Base-by-base conservation (phyloP, 2,888 invertebrate genomes). In the Drosophila pegasa region DNA sequence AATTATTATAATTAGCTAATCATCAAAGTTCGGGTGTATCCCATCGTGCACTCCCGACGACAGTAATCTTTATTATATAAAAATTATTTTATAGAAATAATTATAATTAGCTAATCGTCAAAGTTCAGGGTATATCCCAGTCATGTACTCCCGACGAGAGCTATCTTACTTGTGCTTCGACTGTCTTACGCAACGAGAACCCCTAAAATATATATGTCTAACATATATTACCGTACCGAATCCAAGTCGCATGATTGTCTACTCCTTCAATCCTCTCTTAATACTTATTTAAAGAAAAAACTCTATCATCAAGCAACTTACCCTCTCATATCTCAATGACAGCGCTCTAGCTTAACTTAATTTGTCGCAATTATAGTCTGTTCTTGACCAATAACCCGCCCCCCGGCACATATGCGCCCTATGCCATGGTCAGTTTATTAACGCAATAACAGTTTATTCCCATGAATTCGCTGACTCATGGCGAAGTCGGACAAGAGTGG, bases 401-500 rank as follows among this genome's bases (percentile, higher is more conserved):
- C 22, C 0, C 14, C n/a, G 12, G 27, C 20, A 20, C 4, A n/a
- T 16, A 45, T n/a, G 16, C 12, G 18, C 10, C 12, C 12, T n/a
- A 2, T 16, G 22, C 22, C 16, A 22, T 38, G 38, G 38, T 14
- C 50, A 52, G 10, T 33, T 33, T 41, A 59, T 59, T 33, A 41
- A 18, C 20, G 48, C 20, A 16, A 22, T 18, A 20, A 37, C 14
- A 27, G 25, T 45, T 45, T 27, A 25, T 45, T 45, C 16, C 2
- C 27, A 10, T 5, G 27, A 45, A 27, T 45, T 18, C 10, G 50
- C 58, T 64, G 69, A 68, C 33, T 63, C 57, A 58, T 18, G 14
- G 29, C 10, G 56, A n/a, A 40, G 20, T 48, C 27, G 40, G 29
- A 38, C 47, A 8, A 41, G 14, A 57, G 33, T 52, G 27, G 27